These are phyloP conservation scores for Calvadosia cruxmelitensis DNA, from an alignment of 30 jellyfish, hydroid and myxozoan species.

Conservation along the genomic window DNA sequence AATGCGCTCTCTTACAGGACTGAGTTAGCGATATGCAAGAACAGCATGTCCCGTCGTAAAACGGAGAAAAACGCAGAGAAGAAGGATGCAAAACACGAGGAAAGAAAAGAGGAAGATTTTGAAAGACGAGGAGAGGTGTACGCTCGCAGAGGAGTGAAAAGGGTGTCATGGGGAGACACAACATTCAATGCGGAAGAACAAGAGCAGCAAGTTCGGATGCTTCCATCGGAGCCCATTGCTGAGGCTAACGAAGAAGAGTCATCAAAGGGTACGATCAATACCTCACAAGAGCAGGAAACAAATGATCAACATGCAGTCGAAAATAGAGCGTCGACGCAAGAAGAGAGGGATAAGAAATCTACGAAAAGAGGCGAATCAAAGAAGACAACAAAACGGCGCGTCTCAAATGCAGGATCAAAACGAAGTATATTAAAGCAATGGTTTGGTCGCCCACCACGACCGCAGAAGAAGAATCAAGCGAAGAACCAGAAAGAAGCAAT, in stretches of 20 bases:
- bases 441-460: background rate
- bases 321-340: background rate
- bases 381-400: background rate
- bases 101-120: background rate
- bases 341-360: background rate
- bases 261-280: background rate
- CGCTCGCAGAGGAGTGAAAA: background rate
- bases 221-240: no score
- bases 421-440: background rate
- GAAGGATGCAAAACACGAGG: no score
- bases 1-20: no score
- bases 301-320: no score
- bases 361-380: background rate
- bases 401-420: background rate
- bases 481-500: background rate
- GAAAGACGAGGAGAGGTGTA: background rate
- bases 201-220: background rate
- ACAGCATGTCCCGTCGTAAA: no score
- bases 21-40: no score
- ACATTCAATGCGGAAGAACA: background rate
- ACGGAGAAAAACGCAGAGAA: no score
- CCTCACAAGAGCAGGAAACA: background rate
- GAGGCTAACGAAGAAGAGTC: background rate
- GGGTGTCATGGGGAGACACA: background rate
- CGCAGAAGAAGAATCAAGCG: background rate